Conservation (phyloP, 2,888 invertebrate species). For the Spialia ferax region DNA sequence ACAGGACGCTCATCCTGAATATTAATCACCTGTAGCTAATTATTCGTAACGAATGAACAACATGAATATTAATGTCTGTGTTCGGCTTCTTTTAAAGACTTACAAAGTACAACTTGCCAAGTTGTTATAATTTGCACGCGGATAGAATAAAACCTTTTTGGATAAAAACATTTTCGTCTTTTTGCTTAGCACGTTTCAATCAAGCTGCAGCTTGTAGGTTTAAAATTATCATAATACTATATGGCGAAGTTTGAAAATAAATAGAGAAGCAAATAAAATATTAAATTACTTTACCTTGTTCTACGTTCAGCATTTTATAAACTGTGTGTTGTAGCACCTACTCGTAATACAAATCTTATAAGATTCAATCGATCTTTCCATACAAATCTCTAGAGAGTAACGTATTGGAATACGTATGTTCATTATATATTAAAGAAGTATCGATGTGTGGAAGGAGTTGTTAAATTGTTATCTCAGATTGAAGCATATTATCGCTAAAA, state of each 20-base stretch:
- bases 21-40: conserved; percentile 15
- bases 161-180: neutral
- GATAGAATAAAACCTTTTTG: neutral
- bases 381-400: neutral
- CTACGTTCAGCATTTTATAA: neutral
- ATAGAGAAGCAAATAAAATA: too few relatives aligned
- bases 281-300: too few relatives aligned
- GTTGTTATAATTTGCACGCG: conserved; percentile 8
- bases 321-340: neutral
- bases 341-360: neutral
- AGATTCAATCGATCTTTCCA: neutral
- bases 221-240: too few relatives aligned
- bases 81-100: conserved; percentile 11
- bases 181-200: neutral
- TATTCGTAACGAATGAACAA: conserved; percentile 21
- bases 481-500: neutral
- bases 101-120: conserved; percentile 1
- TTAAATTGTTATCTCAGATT: neutral
- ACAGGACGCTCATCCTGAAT: neutral
- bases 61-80: conserved; percentile 22
- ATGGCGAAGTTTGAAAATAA: too few relatives aligned
- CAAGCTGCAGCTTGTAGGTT: neutral
- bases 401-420: neutral
- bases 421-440: neutral
- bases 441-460: neutral